Base-by-base conservation (phyloP, 1,140 invertebrate genomes). In the Centruroides vittatus region DNA sequence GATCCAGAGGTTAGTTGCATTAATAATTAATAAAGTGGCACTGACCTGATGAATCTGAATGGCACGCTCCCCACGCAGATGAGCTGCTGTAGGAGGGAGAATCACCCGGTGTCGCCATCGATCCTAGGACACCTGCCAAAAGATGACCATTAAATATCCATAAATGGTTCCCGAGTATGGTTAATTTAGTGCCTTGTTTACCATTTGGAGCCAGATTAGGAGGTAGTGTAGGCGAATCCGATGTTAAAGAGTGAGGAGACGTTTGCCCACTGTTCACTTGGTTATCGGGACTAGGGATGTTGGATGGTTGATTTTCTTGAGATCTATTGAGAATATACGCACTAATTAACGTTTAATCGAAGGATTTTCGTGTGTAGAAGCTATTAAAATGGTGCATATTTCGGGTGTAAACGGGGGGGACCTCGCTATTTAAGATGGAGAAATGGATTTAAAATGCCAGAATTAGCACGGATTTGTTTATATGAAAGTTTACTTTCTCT, bases 261-360 rank as follows among this genome's bases (percentile, higher is more conserved):
- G 49, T 63, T 46, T 63, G 62, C n/a, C 62, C 61, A 47, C 64
- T 66, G 46, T 66, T 62, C 48, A 60, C 66, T 57, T 68, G 67
- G 47, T 65, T 69, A 36, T 67, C 65, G 13, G 68, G 68, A 67
- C 68, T 69, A 48, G 68, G 68, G 41, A 67, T 47, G 56, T 67
- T 66, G 47, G 65, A 67, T 49, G 59, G 62, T 35, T 60, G 65
- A 55, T 60, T 66, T 49, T 66, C 62, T 63, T 61, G 58, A 59
- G 41, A 41, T 41, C 41, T 41, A 41, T 41, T 8, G 8, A 8
- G 8, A 41, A 41, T 6, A 41, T 41, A 8, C 5, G 5, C 5
- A 41, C 41, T 41, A 41, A 23, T 23, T 23, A 23, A 23, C 23
- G 23, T 23, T 23, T 23, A 23, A 23, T 23, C 23, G 23, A 23